Percentiles rank a stretch among this genome's conserved stretches.
Conservation (phyloP, 2,113 vertebrate genomes). For the Sorex araneus region DNA sequence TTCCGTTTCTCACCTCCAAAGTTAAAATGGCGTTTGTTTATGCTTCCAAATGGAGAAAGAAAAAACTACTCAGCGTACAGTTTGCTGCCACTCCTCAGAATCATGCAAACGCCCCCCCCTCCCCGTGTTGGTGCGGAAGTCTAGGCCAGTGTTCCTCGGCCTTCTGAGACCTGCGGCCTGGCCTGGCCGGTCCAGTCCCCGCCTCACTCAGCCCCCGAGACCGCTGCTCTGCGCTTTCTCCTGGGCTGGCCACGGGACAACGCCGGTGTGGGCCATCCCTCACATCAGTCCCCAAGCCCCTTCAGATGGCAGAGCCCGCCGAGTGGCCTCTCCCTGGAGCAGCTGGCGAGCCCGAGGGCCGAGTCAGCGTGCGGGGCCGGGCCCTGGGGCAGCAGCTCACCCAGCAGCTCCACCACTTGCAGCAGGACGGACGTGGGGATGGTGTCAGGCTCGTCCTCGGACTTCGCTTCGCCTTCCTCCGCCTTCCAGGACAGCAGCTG, state of each 20-base stretch:
- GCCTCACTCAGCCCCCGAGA: no score
- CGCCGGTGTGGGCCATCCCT: background rate
- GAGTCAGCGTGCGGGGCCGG: fast-evolving
- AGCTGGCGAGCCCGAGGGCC: background rate
- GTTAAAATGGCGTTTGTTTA: background rate
- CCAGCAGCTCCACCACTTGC: slow-evolving; percentile 96
- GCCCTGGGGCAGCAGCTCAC: slow-evolving; percentile 87
- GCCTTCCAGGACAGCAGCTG: slow-evolving; percentile 96
- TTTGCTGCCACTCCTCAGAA: background rate
- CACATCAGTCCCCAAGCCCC: background rate
- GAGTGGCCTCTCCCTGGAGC: background rate
- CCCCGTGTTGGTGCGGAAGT: background rate
- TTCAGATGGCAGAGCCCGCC: background rate
- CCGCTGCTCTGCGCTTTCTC: no score
- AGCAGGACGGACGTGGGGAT: slow-evolving; percentile 95
- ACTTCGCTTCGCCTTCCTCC: slow-evolving; percentile 91
- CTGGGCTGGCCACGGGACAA: no score
- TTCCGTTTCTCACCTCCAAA: background rate
- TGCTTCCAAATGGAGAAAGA: background rate
- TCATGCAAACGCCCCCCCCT: background rate
- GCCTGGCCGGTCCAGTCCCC: no score
- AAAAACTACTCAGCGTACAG: background rate
- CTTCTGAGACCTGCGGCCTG: no score
- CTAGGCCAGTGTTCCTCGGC: background rate
- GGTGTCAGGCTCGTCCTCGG: slow-evolving; percentile 95